A percentile compares a stretch with the other conserved stretches of the same genome.
Conservation (phyloP, 2,113 vertebrate genomes). For the Dicentrarchus labrax region DNA sequence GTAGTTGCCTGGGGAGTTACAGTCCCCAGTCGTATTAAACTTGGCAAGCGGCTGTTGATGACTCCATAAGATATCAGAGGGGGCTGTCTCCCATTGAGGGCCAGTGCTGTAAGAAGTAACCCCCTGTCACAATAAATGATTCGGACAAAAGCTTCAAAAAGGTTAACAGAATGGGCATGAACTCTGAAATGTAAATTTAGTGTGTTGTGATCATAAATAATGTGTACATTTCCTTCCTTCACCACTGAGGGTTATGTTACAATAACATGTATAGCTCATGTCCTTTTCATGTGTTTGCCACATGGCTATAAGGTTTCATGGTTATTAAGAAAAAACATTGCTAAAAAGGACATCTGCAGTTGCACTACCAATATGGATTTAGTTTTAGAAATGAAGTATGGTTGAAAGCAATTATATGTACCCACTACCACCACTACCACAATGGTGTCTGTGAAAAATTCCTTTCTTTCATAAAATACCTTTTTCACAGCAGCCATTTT, state of each 20-base stretch:
- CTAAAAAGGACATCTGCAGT: constrained; percentile 43
- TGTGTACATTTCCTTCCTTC: constrained; percentile 50
- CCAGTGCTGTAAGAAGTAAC: constrained; percentile 26
- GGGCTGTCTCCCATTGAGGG: constrained; percentile 34
- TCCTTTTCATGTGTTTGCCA: constrained; percentile 50
- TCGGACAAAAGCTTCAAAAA: constrained; percentile 27
- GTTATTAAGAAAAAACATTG: constrained; percentile 39
- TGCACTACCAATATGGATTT: not conserved
- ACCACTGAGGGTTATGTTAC: constrained; percentile 36
- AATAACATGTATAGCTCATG: constrained; percentile 33
- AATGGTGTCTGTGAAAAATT: not conserved
- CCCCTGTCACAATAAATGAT: constrained; percentile 52
- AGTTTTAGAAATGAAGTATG: constrained; percentile 17
- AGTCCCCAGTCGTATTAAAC: constrained; percentile 60
- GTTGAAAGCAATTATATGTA: constrained; percentile 5
- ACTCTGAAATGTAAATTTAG: constrained; percentile 31
- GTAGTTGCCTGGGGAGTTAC: constrained; percentile 66
- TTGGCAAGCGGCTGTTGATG: constrained; percentile 61
- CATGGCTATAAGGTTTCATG: constrained; percentile 45
- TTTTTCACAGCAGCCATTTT: too few relatives aligned
- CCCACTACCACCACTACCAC: not conserved
- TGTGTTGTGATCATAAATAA: constrained; percentile 50
- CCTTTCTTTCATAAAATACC: not conserved
- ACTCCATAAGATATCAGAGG: constrained; percentile 67
- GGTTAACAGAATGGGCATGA: constrained; percentile 6